Conservation (phyloP, 2,888 invertebrate genomes). For the Sarcophaga rosellei region DNA sequence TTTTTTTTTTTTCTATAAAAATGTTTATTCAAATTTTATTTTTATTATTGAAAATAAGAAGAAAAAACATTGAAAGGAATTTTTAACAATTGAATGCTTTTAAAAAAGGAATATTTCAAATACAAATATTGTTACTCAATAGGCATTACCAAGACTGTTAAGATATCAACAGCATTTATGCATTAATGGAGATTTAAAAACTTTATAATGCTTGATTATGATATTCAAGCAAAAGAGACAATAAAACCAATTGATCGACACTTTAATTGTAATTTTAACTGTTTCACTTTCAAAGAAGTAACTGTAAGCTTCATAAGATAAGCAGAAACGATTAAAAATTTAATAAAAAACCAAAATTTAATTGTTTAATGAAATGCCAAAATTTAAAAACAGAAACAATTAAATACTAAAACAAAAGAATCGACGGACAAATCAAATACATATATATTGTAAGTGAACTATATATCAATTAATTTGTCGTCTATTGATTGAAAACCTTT, state of each 20-base stretch:
- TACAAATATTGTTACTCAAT: too few relatives aligned
- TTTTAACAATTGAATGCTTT: not conserved
- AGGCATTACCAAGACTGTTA: not conserved
- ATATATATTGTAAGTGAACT: not conserved
- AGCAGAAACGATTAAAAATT: not conserved
- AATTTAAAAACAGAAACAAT: not conserved
- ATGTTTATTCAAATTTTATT: not conserved
- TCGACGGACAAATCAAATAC: too few relatives aligned
- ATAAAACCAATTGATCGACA: conserved; percentile 25
- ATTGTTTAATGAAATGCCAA: conserved; percentile 36
- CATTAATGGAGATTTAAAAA: conserved; percentile 41
- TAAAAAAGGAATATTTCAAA: too few relatives aligned
- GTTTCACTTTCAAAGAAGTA: conserved; percentile 22
- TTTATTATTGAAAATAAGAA: not conserved
- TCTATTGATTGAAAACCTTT: conserved; percentile 33
- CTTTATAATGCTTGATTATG: conserved; percentile 14
- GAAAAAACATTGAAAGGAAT: not conserved
- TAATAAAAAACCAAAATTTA: not conserved
- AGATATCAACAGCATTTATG: conserved; percentile 40
- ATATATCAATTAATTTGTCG: conserved; percentile 43
- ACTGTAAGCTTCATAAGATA: not conserved
- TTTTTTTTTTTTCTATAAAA: conserved; percentile 8
- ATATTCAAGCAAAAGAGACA: conserved; percentile 28
- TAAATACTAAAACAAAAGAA: too few relatives aligned
- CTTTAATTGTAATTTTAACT: conserved; percentile 17